Base-by-base conservation (phyloP, 1,140 invertebrate species). In the Brachionus koreanus region DNA sequence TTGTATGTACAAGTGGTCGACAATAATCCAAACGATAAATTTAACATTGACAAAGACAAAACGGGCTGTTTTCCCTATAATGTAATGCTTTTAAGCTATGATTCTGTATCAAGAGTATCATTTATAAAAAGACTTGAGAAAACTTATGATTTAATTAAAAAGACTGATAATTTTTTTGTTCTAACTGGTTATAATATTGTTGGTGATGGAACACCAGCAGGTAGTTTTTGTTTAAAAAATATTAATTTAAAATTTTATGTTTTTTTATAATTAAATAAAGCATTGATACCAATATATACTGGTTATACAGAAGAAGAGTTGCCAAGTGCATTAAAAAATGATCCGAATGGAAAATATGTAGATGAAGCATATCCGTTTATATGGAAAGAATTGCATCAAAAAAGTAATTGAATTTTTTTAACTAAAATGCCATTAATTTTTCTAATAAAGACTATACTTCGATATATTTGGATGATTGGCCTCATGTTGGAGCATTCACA, bases 391-490 rank as follows among this genome's bases (percentile, higher is more conserved):
- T 86, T 86, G 49, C 83, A 85, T 43, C 67, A 85, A 7, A 89
- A 74, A 74, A 29, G 69, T 74, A 46, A 25, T 5, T 3, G 19
- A 19, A 19, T 19, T 19, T 52, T 52, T 52, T 52, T 12, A 52
- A 52, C 9, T 57, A 1, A 46, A 19, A 57, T 25, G 7, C 19
- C 1, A 39, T 13, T 10, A 13, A 2, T 25, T 57, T 9, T 2
- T 23, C 19, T 19, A 19, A 23, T 9, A 0, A 91, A 61, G 94
- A 94, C 3, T 92, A 92, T 85, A 89, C 91, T 0, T 92, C 92
- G 23, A 92, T 92, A 5, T 97, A 93, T 87, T 92, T 93, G 84
- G 95, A 98, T 88, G 95, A 98, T 86, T 91, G 92, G 83, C 92
- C 93, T 0, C 88, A 91, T 85, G 91, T 94, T 9, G 95, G 95